These are phyloP conservation scores for Drosophila nr. perissopoda DNA, from an alignment of 2,888 invertebrate species.

Conservation along the genomic window DNA sequence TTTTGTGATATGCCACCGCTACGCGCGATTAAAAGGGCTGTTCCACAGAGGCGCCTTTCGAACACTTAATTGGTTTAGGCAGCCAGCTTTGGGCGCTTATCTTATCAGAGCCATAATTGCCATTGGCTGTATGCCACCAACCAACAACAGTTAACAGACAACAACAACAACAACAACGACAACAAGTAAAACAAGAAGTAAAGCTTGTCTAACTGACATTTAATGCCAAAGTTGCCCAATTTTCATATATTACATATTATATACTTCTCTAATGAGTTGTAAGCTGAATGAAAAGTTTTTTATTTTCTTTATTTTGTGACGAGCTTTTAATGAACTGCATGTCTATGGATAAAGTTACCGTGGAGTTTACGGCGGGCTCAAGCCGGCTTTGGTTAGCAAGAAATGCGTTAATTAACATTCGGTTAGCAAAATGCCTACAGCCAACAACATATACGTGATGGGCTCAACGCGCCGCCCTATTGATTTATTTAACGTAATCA, in stretches of 20 bases:
- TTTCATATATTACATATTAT: slow-evolving; percentile 26
- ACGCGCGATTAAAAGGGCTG: slow-evolving; percentile 63
- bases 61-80: slow-evolving; percentile 74
- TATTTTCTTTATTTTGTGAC: slow-evolving; percentile 49
- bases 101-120: slow-evolving; percentile 77
- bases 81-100: slow-evolving; percentile 73
- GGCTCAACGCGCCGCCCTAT: neutral
- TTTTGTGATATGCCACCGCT: slow-evolving; percentile 58
- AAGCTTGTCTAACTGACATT: slow-evolving; percentile 47
- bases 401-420: slow-evolving; percentile 65
- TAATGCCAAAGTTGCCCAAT: slow-evolving; percentile 58
- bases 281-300: slow-evolving; percentile 28
- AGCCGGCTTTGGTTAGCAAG: slow-evolving; percentile 20
- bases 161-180: slow-evolving; percentile 8
- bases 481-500: slow-evolving; percentile 6
- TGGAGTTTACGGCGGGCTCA: slow-evolving; percentile 19
- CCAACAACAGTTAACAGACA: slow-evolving; percentile 26
- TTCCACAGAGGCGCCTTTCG: slow-evolving; percentile 23
- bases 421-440: slow-evolving; percentile 37
- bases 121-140: slow-evolving; percentile 59
- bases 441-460: slow-evolving; percentile 46
- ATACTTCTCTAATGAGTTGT: slow-evolving; percentile 56
- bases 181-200: neutral
- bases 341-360: slow-evolving; percentile 27
- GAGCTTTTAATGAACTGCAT: slow-evolving; percentile 70